phyloP scores from a whole-genome alignment of 2,797 vertebrate species.

The Menidia menidia region DNA sequence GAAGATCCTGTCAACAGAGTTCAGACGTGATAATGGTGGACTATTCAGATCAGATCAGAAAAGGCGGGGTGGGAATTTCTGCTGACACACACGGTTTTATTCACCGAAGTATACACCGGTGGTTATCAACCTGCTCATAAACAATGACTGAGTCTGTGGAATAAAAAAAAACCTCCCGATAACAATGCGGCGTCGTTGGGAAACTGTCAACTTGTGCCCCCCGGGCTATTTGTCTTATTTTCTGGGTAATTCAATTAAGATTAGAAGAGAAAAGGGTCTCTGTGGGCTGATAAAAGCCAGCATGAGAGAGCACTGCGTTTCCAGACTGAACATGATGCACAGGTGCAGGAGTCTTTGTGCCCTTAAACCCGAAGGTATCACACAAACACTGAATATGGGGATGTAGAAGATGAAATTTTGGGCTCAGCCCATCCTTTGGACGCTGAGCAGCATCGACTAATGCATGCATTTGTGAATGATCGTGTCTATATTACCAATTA shows the following conservation, averaged over 20 bases:
- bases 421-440: background rate
- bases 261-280: slow-evolving; percentile 28
- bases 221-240: slow-evolving; percentile 37
- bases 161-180: slow-evolving; percentile 37
- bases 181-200: slow-evolving; percentile 7
- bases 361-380: background rate
- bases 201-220: slow-evolving; percentile 20
- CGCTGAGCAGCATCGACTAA: slow-evolving; percentile 18
- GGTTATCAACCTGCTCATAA: slow-evolving; percentile 5
- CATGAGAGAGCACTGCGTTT: background rate
- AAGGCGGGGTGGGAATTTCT: background rate
- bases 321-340: too few species aligned
- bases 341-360: background rate
- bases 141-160: slow-evolving; percentile 18
- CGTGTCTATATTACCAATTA: background rate
- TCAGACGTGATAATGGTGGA: background rate
- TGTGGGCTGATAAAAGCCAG: slow-evolving; percentile 2
- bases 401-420: background rate
- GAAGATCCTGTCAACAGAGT: background rate
- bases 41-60: background rate
- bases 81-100: background rate
- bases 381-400: background rate
- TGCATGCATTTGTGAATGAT: background rate
- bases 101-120: background rate
- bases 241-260: slow-evolving; percentile 51